Base-by-base conservation (phyloP, 2,797 vertebrate species). In the Gambelia wislizenii region DNA sequence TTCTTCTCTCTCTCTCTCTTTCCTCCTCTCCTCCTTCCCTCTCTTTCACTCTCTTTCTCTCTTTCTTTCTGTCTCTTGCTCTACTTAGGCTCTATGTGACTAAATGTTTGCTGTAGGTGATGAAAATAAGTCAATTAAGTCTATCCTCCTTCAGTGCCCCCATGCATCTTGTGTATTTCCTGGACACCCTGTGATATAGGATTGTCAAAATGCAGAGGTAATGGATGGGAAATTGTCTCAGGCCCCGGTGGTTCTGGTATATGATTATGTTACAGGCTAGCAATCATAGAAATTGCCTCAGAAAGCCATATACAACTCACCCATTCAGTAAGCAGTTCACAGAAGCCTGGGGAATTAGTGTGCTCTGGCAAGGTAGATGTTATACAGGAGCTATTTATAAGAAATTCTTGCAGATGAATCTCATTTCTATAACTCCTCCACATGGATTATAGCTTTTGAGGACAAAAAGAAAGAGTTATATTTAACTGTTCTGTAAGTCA, bases 271-370 rank as follows among this genome's bases (percentile, higher is more conserved):
- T 87, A 85, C 88, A 92, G 89, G 44, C 77, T 89, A 90, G 88
- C 88, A 94, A 92, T 90, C 91, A 85, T 22, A 94, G 76, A 89
- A 95, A 95, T 94, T 92, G 78, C 84, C 92, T 92, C 78, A 83
- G 89, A 88, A 91, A 93, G 75, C 52, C 88, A n/a, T 56, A 85
- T 80, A 88, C 61, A 87, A 89, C 92, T 89, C 61, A 49, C 36
- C 87, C 90, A 44, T 91, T 91, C 92, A 84, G 70, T 0, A 72
- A 90, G n/a, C 74, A 84, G 85, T 92, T 91, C 3, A 0, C 39
- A 0, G 69, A 83, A 85, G 52, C 16, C 14, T 49, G 87, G 89
- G 91, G 27, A 84, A 89, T 92, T 89, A 91, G 81, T 94, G 84
- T 47, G 84, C 79, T 92, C 52, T 86, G 74, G 87, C 83, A 93